Conservation (phyloP, 2,888 invertebrate genomes). For the Vesta saturnalis region DNA sequence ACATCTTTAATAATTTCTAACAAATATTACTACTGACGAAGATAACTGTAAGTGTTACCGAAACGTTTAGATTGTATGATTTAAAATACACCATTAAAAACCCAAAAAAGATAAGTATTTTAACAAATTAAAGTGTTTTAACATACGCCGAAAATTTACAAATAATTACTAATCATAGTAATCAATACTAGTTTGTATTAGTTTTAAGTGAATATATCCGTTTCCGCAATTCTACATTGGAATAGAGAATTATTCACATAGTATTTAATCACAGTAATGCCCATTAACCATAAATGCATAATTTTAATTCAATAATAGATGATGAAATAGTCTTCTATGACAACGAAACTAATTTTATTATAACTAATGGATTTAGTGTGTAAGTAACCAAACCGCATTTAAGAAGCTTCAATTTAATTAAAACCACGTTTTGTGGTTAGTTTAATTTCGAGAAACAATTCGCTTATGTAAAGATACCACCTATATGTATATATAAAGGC, state of each 20-base stretch:
- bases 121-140: too few species aligned
- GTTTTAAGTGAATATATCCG: background rate
- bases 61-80: too few species aligned
- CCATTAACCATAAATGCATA: background rate
- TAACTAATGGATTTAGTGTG: background rate
- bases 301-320: background rate
- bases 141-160: background rate
- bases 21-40: too few species aligned
- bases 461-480: slow-evolving; percentile 2
- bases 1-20: too few species aligned
- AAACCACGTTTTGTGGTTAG: too few species aligned
- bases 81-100: too few species aligned
- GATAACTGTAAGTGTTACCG: too few species aligned
- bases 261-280: background rate
- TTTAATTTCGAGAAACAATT: background rate
- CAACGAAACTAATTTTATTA: too few species aligned
- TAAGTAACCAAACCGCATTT: background rate
- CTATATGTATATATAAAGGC: slow-evolving; percentile 18
- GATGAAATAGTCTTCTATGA: background rate
- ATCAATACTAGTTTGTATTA: background rate
- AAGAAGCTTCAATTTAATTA: background rate
- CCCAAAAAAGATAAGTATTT: too few species aligned
- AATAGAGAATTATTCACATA: background rate
- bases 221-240: background rate
- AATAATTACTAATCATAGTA: background rate